Conservation (phyloP, 2,888 invertebrate genomes). For the Gonocerus acuteangulatus region DNA sequence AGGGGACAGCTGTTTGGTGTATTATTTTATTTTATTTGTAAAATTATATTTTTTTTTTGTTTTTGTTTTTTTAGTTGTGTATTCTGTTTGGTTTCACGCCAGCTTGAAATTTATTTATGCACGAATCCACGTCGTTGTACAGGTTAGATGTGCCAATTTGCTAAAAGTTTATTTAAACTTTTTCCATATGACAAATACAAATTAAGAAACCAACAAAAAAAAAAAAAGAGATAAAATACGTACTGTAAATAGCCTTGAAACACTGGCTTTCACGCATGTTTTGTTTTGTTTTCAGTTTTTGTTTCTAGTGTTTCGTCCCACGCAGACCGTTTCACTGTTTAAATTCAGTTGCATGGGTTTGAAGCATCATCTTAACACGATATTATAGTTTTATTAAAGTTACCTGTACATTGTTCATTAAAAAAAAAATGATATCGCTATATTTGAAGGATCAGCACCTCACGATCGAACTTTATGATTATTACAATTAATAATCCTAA, state of each 20-base stretch:
- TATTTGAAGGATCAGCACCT: background rate
- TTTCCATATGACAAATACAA: background rate
- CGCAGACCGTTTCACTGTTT: slow-evolving; percentile 27
- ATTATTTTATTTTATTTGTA: slow-evolving; percentile 10
- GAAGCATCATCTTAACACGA: slow-evolving; percentile 5
- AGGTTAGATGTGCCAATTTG: slow-evolving; percentile 24
- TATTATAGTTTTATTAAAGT: slow-evolving; percentile 3
- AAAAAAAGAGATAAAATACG: slow-evolving; percentile 1
- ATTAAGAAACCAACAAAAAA: background rate
- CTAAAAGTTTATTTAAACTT: slow-evolving; percentile 6
- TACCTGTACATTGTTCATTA: background rate
- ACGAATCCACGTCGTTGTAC: slow-evolving; percentile 25
- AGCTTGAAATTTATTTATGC: slow-evolving; percentile 25
- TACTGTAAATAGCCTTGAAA: slow-evolving; percentile 30
- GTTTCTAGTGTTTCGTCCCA: slow-evolving; percentile 23
- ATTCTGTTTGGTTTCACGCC: slow-evolving; percentile 25
- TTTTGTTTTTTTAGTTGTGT: slow-evolving; percentile 16
- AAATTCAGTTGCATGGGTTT: slow-evolving; percentile 23
- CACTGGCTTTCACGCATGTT: slow-evolving; percentile 33
- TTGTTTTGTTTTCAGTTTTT: background rate
- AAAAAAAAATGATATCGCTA: background rate
- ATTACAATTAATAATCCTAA: too few species aligned
- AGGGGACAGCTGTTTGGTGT: slow-evolving; percentile 11
- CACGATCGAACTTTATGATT: background rate
- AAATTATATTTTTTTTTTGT: slow-evolving; percentile 1